Evolutionary conservation across 2,797 vertebrate species (phyloP).

Genomic region (Argya squamiceps): DNA sequence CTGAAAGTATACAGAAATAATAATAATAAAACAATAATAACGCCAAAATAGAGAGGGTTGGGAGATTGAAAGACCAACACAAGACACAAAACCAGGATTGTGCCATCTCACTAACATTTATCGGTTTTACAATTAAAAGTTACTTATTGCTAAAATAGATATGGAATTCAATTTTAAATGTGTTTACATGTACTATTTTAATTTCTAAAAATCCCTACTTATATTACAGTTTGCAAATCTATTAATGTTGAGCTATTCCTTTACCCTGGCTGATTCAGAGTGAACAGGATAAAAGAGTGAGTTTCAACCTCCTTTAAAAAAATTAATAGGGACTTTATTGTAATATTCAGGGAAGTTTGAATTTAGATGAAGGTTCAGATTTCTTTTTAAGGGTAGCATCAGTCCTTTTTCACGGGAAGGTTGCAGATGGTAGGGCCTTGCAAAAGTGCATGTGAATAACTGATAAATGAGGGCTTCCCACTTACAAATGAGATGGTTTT

Average conservation of each 20-base stretch:
- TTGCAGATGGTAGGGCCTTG: slow-evolving; percentile 34
- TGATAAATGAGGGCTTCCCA: slow-evolving; percentile 54
- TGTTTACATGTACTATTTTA: background rate
- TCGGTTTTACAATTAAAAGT: background rate
- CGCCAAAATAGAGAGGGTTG: background rate
- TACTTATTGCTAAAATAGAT: background rate
- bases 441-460: slow-evolving; percentile 42
- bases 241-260: background rate
- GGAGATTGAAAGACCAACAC: background rate
- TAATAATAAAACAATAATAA: background rate
- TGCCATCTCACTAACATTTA: background rate
- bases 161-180: background rate
- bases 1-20: background rate
- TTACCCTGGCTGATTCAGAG: background rate
- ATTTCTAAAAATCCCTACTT: background rate
- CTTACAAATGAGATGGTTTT: slow-evolving; percentile 53
- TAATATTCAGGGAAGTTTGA: background rate
- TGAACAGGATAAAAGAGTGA: background rate
- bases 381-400: background rate
- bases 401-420: background rate
- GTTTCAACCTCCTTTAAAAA: background rate
- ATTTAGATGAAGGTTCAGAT: background rate
- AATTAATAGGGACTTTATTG: background rate
- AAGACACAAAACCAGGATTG: background rate
- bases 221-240: background rate